Evolutionary conservation across 2,888 invertebrate genomes (phyloP), one percentile per base, ranked within the genome.

Genomic region (Cosmorhoe ocellata): DNA sequence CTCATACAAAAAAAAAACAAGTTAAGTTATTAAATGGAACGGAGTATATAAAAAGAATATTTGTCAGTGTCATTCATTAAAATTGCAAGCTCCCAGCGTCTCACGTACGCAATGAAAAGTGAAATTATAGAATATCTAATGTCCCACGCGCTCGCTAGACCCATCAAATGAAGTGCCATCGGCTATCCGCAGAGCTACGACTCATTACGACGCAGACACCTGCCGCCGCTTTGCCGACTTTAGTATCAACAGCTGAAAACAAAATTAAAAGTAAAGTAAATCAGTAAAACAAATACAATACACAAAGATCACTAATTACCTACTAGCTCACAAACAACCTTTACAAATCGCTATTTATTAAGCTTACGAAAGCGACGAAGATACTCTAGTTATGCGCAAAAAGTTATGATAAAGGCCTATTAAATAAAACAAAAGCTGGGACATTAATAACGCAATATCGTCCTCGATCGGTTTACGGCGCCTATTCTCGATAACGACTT

Each of bases 401-500:
- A 74, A 71, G 61, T 59, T 26, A 12, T 65, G 61, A 67, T 64
- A 66, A 64, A 24, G 18, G 58, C 66, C 68, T 67, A 69, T 75
- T 73, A 68, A 67, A 65, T 58, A 67, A 74, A 77, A 82, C 72
- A 78, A 80, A 79, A 79, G 67, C 67, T 71, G 63, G 64, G 66
- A 74, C 71, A 75, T 74, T 79, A 80, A 81, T 78, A 81, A 78
- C 70, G 74, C 77, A 78, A 79, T 83, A 84, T 81, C 77, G 75
- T 73, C 72, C 67, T 69, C 67, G 74, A 79, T 79, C 75, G 77
- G 66, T 81, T 82, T 79, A 83, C 79, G 77, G 74, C 75, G 69
- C 73, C 82, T 79, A 85, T 82, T 83, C 76, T 71, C 71, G 70
- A 70, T 85, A 86, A 84, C 82, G 79, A 84, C 82, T 82, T 81